These are phyloP conservation scores for Sweltsa coloradensis DNA, from an alignment of 1,140 invertebrate species.

Conservation along the genomic window DNA sequence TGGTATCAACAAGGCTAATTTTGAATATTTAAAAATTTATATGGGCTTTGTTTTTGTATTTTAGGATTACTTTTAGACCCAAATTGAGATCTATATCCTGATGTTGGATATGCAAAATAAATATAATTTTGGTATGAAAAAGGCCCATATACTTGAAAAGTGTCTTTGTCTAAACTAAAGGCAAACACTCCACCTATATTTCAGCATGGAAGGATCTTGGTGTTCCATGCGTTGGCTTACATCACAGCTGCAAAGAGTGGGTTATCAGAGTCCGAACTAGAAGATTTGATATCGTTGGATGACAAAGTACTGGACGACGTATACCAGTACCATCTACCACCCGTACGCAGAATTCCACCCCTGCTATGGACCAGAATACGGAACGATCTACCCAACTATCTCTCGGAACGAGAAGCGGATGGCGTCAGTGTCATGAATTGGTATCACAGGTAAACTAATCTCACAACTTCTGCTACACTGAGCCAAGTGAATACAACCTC, in stretches of 20 bases:
- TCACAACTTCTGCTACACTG: conserved; percentile 3
- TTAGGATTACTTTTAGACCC: too few species aligned
- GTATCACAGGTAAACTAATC: conserved; percentile 62
- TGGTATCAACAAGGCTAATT: too few species aligned
- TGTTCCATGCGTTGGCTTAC: conserved; percentile 88
- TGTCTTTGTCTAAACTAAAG: too few species aligned
- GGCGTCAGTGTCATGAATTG: conserved; percentile 95
- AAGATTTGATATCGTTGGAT: conserved; percentile 88
- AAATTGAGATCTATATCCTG: too few species aligned
- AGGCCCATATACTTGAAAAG: too few species aligned
- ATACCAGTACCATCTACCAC: conserved; percentile 96
- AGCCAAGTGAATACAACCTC: too few species aligned
- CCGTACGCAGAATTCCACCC: conserved; percentile 87
- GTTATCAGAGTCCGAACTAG: conserved; percentile 83
- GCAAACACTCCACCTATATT: too few species aligned
- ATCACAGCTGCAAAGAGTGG: conserved; percentile 90
- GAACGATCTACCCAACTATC: conserved; percentile 89
- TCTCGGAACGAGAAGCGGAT: conserved; percentile 92
- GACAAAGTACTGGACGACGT: conserved; percentile 94
- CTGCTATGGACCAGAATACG: conserved; percentile 90
- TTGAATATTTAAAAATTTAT: too few species aligned
- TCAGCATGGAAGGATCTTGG: conserved; percentile 78
- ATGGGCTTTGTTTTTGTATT: too few species aligned
- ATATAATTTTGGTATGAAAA: too few species aligned
- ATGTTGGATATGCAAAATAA: too few species aligned